Conservation (phyloP, 2,113 vertebrate species). For the Grammatotria lemairii region DNA sequence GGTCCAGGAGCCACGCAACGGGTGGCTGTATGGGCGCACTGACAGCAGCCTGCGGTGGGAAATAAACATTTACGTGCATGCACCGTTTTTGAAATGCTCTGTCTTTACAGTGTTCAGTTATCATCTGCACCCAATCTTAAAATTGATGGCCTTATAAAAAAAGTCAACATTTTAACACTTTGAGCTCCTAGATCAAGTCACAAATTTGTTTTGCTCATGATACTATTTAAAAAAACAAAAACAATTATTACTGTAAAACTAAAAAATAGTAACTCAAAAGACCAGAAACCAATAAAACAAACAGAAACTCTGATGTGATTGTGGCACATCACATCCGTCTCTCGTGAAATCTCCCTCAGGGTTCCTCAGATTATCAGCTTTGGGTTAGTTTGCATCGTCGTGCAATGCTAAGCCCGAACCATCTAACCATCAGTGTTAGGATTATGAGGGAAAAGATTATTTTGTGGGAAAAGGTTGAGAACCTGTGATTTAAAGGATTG, state of each 20-base stretch:
- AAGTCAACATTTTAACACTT: background rate
- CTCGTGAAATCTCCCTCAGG: background rate
- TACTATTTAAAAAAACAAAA: fast-evolving
- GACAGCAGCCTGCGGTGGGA: conserved; percentile 80
- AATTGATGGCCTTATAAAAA: background rate
- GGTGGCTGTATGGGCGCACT: conserved; percentile 91
- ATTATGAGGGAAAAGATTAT: background rate
- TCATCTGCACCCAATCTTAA: background rate
- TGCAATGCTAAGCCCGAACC: background rate
- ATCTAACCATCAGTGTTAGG: background rate
- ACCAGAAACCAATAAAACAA: background rate
- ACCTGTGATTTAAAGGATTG: background rate
- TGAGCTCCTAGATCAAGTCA: background rate
- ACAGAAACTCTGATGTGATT: background rate
- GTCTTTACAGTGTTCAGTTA: background rate
- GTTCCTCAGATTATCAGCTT: background rate
- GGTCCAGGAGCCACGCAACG: conserved; percentile 84
- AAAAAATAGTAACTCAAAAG: background rate
- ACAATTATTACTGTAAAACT: background rate
- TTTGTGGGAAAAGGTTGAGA: background rate
- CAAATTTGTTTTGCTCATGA: background rate
- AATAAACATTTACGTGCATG: background rate
- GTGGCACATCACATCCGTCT: background rate
- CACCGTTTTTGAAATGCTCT: fast-evolving
- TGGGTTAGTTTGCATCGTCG: background rate